Conservation (phyloP, 2,888 invertebrate species). For the Mystacides longicornis region DNA sequence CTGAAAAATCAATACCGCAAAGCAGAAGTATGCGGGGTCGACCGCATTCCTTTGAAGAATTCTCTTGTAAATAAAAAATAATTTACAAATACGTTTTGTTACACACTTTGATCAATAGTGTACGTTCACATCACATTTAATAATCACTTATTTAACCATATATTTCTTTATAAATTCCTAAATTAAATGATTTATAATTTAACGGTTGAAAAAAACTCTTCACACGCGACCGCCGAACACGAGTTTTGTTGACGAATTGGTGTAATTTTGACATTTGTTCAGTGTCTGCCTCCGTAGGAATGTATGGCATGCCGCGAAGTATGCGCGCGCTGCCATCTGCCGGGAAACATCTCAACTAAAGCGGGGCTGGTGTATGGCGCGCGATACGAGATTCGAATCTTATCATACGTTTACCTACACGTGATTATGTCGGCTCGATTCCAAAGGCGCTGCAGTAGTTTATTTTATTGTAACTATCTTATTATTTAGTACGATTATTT, state of each 20-base stretch:
- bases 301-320: slow-evolving; percentile 60
- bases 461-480: too few species aligned
- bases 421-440: too few species aligned
- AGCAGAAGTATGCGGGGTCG: slow-evolving; percentile 16
- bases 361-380: slow-evolving; percentile 8
- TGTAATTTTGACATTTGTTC: slow-evolving; percentile 63
- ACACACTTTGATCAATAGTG: slow-evolving; percentile 3
- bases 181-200: not conserved
- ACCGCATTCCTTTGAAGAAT: slow-evolving; percentile 20
- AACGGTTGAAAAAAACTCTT: not conserved
- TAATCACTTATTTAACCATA: not conserved
- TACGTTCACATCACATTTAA: not conserved
- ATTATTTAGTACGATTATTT: too few species aligned
- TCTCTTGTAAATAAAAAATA: slow-evolving; percentile 13
- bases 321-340: slow-evolving; percentile 57
- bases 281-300: slow-evolving; percentile 60
- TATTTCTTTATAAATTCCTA: not conserved
- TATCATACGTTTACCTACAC: too few species aligned
- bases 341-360: slow-evolving; percentile 42
- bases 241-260: slow-evolving; percentile 44
- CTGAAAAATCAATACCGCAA: slow-evolving; percentile 21
- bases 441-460: too few species aligned
- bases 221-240: slow-evolving; percentile 15
- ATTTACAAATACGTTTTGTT: slow-evolving; percentile 6
- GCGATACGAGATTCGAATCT: slow-evolving; percentile 11